A percentile compares a stretch with the other conserved stretches of the same genome.
phyloP scores from a whole-genome alignment of 2,797 vertebrate genomes.

The Neoniphon sammara region DNA sequence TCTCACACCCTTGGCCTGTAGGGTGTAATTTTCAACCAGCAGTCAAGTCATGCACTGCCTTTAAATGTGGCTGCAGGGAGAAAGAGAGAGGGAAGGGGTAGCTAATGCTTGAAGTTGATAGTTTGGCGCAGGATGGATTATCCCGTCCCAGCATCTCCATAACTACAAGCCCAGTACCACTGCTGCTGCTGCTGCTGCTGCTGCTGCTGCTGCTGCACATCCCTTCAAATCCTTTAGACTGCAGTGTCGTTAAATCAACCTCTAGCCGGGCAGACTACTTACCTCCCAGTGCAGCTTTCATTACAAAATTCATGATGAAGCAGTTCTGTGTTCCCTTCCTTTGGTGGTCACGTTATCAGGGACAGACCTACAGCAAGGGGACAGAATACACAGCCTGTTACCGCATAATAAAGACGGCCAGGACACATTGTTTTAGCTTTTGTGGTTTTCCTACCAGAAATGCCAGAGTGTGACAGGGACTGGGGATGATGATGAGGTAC shows the following conservation, averaged over 20 bases:
- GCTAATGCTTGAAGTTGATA: constrained; percentile 34
- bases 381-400: constrained; percentile 65
- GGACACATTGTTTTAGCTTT: constrained; percentile 35
- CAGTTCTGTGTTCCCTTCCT: constrained; percentile 80
- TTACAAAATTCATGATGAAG: constrained; percentile 94
- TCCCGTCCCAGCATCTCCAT: constrained; percentile 17
- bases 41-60: constrained; percentile 13
- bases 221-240: constrained; percentile 73
- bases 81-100: not conserved
- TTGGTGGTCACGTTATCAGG: constrained; percentile 68
- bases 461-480: constrained; percentile 46
- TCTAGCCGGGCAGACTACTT: constrained; percentile 76
- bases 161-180: constrained; percentile 28
- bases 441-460: not conserved
- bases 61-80: constrained; percentile 24
- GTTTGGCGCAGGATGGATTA: constrained; percentile 63
- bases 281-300: constrained; percentile 97
- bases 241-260: constrained; percentile 81
- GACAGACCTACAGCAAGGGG: constrained; percentile 70
- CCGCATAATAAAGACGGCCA: constrained; percentile 25
- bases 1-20: constrained; percentile 13
- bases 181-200: constrained; percentile 17
- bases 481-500: constrained; percentile 24
- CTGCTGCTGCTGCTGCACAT: constrained; percentile 36
- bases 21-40: constrained; percentile 1